These are phyloP conservation scores for Cecropterus lyciades DNA, from an alignment of 1,140 invertebrate species.

Conservation along the genomic window DNA sequence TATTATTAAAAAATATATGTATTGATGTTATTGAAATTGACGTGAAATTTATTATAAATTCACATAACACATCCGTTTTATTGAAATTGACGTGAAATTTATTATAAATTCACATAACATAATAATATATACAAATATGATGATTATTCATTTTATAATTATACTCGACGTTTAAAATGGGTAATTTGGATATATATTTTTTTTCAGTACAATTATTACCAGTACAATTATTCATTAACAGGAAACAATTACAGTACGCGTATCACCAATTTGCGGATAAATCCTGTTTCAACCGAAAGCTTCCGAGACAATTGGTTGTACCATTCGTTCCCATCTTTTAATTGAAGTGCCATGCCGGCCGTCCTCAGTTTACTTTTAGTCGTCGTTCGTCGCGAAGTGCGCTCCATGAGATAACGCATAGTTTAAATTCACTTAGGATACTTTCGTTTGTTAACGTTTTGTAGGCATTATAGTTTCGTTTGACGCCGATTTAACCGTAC, in stretches of 20 bases:
- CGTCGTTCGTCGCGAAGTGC: slow-evolving; percentile 44
- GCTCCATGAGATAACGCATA: slow-evolving; percentile 31
- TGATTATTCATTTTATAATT: too few species aligned
- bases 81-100: too few species aligned
- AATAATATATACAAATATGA: too few species aligned
- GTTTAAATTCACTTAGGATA: slow-evolving; percentile 8
- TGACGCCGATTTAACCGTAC: slow-evolving; percentile 34
- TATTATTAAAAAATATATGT: too few species aligned
- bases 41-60: too few species aligned
- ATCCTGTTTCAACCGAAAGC: slow-evolving; percentile 81
- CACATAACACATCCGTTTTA: too few species aligned
- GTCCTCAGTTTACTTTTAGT: slow-evolving; percentile 54
- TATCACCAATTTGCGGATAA: slow-evolving; percentile 55
- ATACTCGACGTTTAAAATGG: too few species aligned
- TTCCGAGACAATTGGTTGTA: slow-evolving; percentile 60
- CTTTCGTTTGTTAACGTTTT: slow-evolving; percentile 23
- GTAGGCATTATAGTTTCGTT: slow-evolving; percentile 23
- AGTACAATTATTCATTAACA: background rate
- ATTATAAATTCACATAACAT: too few species aligned
- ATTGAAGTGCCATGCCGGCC: slow-evolving; percentile 60
- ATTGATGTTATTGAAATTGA: too few species aligned
- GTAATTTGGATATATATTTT: too few species aligned
- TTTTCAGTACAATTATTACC: too few species aligned
- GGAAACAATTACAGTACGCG: slow-evolving; percentile 9
- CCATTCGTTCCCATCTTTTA: slow-evolving; percentile 64